Conservation (phyloP, 2,797 vertebrate genomes). For the Pogonophryne albipinna region DNA sequence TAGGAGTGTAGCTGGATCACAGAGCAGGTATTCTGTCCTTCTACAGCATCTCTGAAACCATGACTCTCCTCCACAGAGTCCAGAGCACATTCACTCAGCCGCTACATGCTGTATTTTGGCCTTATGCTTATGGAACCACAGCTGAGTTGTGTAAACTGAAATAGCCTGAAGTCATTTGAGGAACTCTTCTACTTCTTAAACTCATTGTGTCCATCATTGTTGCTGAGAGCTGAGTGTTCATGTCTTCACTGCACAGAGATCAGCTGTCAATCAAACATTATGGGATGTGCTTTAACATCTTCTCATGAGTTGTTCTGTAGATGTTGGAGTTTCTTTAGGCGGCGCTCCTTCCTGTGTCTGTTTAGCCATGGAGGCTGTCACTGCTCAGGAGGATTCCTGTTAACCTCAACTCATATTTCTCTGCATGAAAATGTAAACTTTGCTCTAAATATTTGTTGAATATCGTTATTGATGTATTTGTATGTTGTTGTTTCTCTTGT, state of each 20-base stretch:
- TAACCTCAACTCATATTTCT: not conserved
- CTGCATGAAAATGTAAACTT: not conserved
- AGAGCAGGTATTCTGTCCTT: too few relatives aligned
- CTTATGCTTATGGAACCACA: not conserved
- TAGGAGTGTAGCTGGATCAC: too few relatives aligned
- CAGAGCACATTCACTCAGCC: conserved; percentile 4
- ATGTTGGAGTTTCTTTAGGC: too few relatives aligned
- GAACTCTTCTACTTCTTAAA: too few relatives aligned
- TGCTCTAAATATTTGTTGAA: not conserved
- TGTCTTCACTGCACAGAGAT: too few relatives aligned
- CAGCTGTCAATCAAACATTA: too few relatives aligned
- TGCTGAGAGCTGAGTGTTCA: too few relatives aligned
- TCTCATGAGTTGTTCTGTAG: too few relatives aligned
- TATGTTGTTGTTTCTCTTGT: not conserved
- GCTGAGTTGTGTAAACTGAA: not conserved
- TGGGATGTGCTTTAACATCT: too few relatives aligned
- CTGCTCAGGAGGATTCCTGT: not conserved
- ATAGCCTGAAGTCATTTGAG: not conserved
- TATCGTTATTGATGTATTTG: too few relatives aligned
- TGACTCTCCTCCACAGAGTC: conserved; percentile 7
- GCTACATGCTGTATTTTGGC: not conserved
- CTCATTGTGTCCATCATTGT: too few relatives aligned
- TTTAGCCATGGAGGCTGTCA: not conserved
- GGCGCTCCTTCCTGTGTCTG: not conserved
- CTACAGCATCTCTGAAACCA: not conserved